Base-by-base conservation (phyloP, 2,888 invertebrate species). In the Clistopyga incitator region DNA sequence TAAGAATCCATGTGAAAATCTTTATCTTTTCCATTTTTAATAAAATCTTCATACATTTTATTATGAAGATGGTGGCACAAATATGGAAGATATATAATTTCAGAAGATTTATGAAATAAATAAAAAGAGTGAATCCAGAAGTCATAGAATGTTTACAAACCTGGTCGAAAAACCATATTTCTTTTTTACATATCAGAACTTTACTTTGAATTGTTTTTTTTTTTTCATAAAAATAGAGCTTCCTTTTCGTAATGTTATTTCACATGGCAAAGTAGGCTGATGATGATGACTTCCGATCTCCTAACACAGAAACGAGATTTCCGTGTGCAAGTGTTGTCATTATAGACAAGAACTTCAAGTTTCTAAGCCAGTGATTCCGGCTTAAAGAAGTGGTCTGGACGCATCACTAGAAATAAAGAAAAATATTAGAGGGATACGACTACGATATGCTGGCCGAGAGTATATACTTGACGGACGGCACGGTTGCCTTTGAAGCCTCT, bases 401-500 rank as follows among this genome's bases (percentile, higher is more conserved):
- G 50, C 61, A 34, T 59, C 25, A 29, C 59, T 47, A 18, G 74
- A 50, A 75, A 50, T 34, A 34, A 75, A 25, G 61, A 75, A 59
- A 72, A 64, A 75, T 75, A 52, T 75, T 15, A 34, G 74, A 47
- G 50, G 42, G 64, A 64, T 13, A 15, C 3, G 42, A 50, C 20
- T 15, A 13, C 45, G 67, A 34, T 20, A 20, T 25, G 18, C 6
- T 42, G 47, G 64, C 38, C 13, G 11, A n/a, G 61, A 47, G 20
- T 4, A 15, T 18, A 20, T 20, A 50, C 61, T 45, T 71, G 42
- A 25, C 47, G 10, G 38, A 64, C 65, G 68, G 68, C 72, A 56
- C 54, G 15, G 8, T 82, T 6, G 47, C 68, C 82, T 82, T 82
- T 82, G 82, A 82, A 78, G 74, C 78, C 78, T 72, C 77, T 42